These are phyloP conservation scores for Lindbergichthys nudifrons DNA, from an alignment of 2,797 vertebrate species.

Conservation along the genomic window DNA sequence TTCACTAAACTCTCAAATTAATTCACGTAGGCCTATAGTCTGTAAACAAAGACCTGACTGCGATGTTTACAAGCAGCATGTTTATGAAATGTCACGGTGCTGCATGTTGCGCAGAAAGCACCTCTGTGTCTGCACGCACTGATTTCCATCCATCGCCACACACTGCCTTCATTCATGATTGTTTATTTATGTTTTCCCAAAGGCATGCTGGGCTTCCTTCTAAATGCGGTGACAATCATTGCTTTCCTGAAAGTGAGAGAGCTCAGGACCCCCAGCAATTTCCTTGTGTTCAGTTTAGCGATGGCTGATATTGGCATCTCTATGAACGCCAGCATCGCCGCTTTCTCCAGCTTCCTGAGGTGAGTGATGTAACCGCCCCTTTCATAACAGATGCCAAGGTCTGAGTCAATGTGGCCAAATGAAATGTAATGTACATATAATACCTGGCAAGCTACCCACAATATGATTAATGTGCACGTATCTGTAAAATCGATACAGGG, in stretches of 20 bases:
- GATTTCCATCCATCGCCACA: not conserved
- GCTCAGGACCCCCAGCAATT: conserved; percentile 92
- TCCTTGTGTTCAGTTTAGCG: conserved; percentile 93
- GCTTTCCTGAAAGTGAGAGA: conserved; percentile 94
- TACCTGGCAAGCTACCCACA: not conserved
- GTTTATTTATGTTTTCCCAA: conserved; percentile 12
- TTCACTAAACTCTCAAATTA: not conserved
- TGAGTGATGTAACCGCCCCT: conserved; percentile 74
- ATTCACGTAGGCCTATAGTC: fast-evolving
- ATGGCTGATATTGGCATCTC: conserved; percentile 94
- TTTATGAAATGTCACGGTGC: not conserved
- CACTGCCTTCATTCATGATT: not conserved
- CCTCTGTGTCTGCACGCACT: conserved; percentile 9
- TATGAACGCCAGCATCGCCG: conserved; percentile 92
- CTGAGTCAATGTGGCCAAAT: not conserved
- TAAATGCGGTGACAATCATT: conserved; percentile 91
- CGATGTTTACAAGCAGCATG: not conserved
- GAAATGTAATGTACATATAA: conserved; percentile 3
- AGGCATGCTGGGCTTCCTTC: conserved; percentile 94
- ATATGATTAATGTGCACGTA: not conserved
- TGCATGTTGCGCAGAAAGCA: conserved; percentile 2
- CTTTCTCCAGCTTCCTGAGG: conserved; percentile 95
- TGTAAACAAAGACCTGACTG: not conserved
- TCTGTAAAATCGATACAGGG: not conserved
- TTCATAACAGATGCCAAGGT: conserved; percentile 25